These are phyloP conservation scores for Trachymyrmex cornetzi DNA, from an alignment of 1,140 invertebrate species.

Conservation along the genomic window DNA sequence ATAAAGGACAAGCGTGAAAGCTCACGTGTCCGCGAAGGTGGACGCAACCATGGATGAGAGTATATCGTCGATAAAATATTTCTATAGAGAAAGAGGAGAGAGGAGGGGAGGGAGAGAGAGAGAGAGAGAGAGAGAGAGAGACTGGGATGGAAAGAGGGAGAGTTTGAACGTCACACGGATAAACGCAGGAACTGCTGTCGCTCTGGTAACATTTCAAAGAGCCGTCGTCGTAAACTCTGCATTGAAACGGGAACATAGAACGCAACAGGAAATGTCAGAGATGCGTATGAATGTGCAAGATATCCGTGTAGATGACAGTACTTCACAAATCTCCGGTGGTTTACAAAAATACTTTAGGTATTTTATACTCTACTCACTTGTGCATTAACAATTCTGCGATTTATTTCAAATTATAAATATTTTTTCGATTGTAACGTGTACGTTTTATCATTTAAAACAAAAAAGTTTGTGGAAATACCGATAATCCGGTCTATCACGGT, in stretches of 20 bases:
- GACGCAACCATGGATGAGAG: slow-evolving; percentile 23
- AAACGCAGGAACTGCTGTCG: slow-evolving; percentile 33
- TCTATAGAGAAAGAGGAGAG: background rate
- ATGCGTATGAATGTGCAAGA: slow-evolving; percentile 13
- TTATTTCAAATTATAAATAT: background rate
- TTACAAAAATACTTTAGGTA: background rate
- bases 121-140: slow-evolving; percentile 5
- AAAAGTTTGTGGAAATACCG: background rate
- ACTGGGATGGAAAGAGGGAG: background rate
- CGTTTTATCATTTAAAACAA: background rate
- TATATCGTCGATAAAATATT: slow-evolving; percentile 49
- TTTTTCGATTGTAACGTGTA: background rate
- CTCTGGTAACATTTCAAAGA: slow-evolving; percentile 23
- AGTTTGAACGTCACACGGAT: slow-evolving; percentile 25
- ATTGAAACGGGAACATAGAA: slow-evolving; percentile 15
- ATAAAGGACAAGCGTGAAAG: slow-evolving; percentile 34
- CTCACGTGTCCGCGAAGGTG: slow-evolving; percentile 18
- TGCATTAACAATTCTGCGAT: background rate
- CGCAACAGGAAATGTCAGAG: slow-evolving; percentile 38
- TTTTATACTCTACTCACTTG: background rate
- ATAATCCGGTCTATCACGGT: background rate
- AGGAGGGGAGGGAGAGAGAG: background rate
- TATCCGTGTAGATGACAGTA: background rate
- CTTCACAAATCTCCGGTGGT: background rate
- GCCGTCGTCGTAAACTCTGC: slow-evolving; percentile 24